Conservation (phyloP, 1,140 invertebrate species). For the Philotrypesis tridentata region DNA sequence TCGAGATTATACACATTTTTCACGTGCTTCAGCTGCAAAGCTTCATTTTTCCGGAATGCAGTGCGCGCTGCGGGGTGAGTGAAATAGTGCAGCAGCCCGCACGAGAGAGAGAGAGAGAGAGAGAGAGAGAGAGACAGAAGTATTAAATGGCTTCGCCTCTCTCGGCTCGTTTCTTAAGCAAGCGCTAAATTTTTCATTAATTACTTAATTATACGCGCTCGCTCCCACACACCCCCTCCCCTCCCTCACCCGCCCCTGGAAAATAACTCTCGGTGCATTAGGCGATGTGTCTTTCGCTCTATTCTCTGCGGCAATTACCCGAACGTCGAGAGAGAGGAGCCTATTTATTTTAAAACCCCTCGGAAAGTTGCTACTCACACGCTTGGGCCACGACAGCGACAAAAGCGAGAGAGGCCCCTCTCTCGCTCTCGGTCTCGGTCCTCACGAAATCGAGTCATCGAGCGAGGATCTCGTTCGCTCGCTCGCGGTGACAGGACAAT, state of each 20-base stretch:
- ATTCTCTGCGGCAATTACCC: too few species aligned
- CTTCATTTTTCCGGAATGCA: background rate
- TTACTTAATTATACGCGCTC: background rate
- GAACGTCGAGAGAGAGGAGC: too few species aligned
- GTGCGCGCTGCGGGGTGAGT: too few species aligned
- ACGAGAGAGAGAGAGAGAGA: too few species aligned
- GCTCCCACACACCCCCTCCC: too few species aligned
- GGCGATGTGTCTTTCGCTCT: too few species aligned
- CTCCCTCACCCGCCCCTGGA: too few species aligned
- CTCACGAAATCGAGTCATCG: conserved; percentile 9
- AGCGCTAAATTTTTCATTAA: background rate
- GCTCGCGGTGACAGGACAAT: conserved; percentile 33
- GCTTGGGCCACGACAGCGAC: background rate
- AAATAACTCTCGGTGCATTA: background rate
- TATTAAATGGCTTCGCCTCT: background rate
- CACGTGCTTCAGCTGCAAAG: background rate
- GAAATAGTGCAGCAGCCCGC: background rate
- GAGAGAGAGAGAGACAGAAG: too few species aligned
- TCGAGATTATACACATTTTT: background rate
- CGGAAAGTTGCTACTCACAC: too few species aligned
- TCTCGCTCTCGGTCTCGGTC: background rate
- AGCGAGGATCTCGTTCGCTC: background rate
- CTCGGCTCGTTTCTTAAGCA: background rate
- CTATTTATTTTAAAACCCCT: too few species aligned
- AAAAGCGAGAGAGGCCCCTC: background rate